Conservation (phyloP, 2,888 invertebrate species). For the Netelia fuscicornis region DNA sequence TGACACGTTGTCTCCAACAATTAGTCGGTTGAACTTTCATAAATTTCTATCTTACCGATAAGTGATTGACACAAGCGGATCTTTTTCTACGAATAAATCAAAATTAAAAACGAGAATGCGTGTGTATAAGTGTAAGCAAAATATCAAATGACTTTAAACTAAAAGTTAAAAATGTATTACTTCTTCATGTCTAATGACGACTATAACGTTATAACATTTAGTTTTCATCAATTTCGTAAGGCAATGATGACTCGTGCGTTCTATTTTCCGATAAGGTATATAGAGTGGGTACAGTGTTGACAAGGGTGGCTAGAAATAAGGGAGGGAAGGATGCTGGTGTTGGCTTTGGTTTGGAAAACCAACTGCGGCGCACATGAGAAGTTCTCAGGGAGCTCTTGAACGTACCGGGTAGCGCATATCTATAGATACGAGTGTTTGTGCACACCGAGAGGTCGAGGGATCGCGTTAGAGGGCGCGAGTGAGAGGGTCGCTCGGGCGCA, state of each 20-base stretch:
- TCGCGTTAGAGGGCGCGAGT: slow-evolving; percentile 47
- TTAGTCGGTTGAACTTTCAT: background rate
- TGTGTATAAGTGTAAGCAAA: too few relatives aligned
- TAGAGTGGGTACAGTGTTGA: background rate
- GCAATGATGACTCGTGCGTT: background rate
- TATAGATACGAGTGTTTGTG: slow-evolving; percentile 37
- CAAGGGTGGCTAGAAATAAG: slow-evolving; percentile 21
- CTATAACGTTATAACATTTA: background rate
- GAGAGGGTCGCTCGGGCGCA: slow-evolving; percentile 25
- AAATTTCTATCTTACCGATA: background rate
- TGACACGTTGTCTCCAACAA: background rate
- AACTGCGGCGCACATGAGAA: slow-evolving; percentile 47
- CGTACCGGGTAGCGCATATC: background rate
- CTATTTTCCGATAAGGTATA: background rate
- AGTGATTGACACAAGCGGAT: too few relatives aligned
- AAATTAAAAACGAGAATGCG: too few relatives aligned
- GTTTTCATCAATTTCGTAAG: background rate
- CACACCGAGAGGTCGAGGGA: slow-evolving; percentile 44
- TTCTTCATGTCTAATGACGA: too few relatives aligned
- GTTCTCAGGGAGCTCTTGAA: slow-evolving; percentile 14
- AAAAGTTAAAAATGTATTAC: too few relatives aligned
- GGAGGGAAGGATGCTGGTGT: slow-evolving; percentile 49
- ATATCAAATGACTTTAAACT: too few relatives aligned
- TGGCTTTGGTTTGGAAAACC: slow-evolving; percentile 59
- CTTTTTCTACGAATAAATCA: too few relatives aligned